Base-by-base conservation (phyloP, 2,113 vertebrate genomes). In the Polyodon spathula region DNA sequence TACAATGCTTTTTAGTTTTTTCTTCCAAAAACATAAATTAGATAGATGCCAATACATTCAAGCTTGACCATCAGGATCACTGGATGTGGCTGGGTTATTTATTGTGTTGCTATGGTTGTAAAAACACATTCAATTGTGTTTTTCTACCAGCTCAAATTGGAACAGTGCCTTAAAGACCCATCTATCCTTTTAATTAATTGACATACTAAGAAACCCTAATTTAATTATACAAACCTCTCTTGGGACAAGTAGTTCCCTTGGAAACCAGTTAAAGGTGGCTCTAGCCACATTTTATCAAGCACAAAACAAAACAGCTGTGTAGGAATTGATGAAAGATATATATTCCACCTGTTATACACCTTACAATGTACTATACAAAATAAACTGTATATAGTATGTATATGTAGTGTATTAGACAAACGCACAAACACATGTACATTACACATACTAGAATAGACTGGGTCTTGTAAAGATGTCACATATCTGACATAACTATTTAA, bases 171-270 rank as follows among this genome's bases (percentile, higher is more conserved):
- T 75, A 66, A 74, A 71, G 71, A 69, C 66, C 72, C 70, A 74
- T 75, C 73, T 69, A 62, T 68, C 78, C 79, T 62, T 76, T 85
- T 86, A 88, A 88, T 88, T 88, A 88, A 87, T 86, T 87, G 86
- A 86, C 84, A 60, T 59, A 87, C 80, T 85, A 87, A 88, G 81
- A 81, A 82, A 67, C 76, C 76, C 76, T 86, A 86, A 87, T 89
- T 89, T 79, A 88, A 88, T 88, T 84, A 86, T 82, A 71, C 73
- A 82, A 74, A 80, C 81, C 78, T 85, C 85, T 85, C 80, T 65
- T 58, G 84, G 82, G 78, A 84, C 79, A 78, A 78, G 76, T 73
- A 74, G 75, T 84, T 83, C 79, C 81, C 75, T 70, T 81, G 82
- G 83, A 84, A 86, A 87, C 75, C 81, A 81, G 74, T 84, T 79